These are phyloP conservation scores for Ispidina picta DNA, from an alignment of 2,797 vertebrate genomes.

Conservation along the genomic window DNA sequence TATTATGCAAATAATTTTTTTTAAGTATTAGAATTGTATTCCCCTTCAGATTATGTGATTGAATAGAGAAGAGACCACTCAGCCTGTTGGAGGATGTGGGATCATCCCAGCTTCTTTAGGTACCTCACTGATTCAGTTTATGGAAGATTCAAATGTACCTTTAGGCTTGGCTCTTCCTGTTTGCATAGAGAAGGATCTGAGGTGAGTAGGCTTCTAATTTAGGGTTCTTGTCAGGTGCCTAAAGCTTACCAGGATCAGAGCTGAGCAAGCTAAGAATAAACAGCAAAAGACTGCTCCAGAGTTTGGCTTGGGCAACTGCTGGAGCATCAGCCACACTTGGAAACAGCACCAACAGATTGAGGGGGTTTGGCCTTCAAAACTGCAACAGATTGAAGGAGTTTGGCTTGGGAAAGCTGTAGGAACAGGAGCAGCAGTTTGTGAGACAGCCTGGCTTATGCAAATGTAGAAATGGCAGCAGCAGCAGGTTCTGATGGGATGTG, in stretches of 20 bases:
- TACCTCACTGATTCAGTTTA: neutral
- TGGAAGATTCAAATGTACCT: neutral
- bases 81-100: neutral
- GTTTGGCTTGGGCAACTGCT: conserved; percentile 58
- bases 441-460: conserved; percentile 63
- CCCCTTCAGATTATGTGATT: neutral
- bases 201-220: neutral
- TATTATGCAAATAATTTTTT: neutral
- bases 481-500: conserved; percentile 58
- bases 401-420: conserved; percentile 65
- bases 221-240: neutral
- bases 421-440: conserved; percentile 65
- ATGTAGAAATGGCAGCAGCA: conserved; percentile 61
- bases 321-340: conserved; percentile 62
- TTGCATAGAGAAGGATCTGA: neutral
- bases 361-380: conserved; percentile 68
- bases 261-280: conserved; percentile 52
- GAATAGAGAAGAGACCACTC: neutral
- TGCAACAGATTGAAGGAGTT: conserved; percentile 71
- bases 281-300: neutral
- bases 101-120: neutral
- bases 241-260: neutral
- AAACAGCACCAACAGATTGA: conserved; percentile 61
- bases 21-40: neutral
- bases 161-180: neutral